phyloP scores from a whole-genome alignment of 2,797 vertebrate genomes.

The Hemibagrus guttatus region DNA sequence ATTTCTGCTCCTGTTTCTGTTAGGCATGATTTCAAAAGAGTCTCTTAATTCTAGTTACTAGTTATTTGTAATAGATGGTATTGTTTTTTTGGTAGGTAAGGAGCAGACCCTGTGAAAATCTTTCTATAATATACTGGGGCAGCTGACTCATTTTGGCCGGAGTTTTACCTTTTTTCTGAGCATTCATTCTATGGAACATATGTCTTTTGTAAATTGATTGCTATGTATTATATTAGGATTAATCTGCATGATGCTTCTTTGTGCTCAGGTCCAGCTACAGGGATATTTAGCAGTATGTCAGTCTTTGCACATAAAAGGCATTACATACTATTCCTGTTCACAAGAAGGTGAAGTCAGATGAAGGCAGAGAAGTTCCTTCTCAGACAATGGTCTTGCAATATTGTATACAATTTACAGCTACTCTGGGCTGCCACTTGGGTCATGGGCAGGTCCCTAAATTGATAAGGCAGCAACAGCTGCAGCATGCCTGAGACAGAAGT shows the following conservation, averaged over 20 bases:
- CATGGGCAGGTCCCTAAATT: too few relatives aligned
- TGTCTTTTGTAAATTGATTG: not conserved
- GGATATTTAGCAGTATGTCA: not conserved
- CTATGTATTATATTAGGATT: not conserved
- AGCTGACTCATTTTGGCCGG: not conserved
- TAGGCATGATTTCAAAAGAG: not conserved
- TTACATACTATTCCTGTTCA: not conserved
- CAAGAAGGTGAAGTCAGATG: too few relatives aligned
- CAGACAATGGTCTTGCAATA: too few relatives aligned
- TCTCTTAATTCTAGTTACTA: not conserved
- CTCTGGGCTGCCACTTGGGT: too few relatives aligned
- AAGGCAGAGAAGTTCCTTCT: too few relatives aligned
- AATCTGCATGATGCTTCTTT: not conserved
- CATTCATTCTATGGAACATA: not conserved
- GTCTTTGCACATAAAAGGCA: not conserved
- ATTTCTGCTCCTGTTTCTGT: not conserved
- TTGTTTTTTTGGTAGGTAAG: not conserved
- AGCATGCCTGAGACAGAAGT: too few relatives aligned
- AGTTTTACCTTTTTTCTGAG: not conserved
- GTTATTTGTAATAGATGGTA: not conserved
- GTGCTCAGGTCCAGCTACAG: not conserved
- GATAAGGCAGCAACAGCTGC: too few relatives aligned
- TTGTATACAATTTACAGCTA: too few relatives aligned
- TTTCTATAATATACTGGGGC: too few relatives aligned
- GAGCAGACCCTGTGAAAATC: not conserved